Base-by-base conservation (phyloP, 2,113 vertebrate genomes). In the Xyliphius kryptos region DNA sequence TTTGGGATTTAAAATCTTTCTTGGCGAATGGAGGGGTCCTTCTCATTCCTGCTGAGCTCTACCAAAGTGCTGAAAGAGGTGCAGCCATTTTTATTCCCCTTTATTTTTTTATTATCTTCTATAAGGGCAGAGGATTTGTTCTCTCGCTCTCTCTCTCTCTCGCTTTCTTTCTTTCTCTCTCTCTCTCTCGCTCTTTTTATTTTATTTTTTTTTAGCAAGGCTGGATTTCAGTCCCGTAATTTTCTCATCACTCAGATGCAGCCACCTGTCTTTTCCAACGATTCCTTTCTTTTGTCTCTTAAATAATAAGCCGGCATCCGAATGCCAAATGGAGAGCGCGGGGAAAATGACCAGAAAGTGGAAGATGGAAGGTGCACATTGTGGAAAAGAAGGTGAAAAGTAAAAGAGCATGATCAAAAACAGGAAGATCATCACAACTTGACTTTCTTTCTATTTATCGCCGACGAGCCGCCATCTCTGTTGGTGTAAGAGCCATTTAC, bases 181-280 rank as follows among this genome's bases (percentile, higher is more conserved):
- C 16, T 50, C 36, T 40, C 17, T 21, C 36, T 17, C 32, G 21
- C 21, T 62, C n/a, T 51, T 59, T 49, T 26, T 67, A 44, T 55
- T 58, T 59, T 38, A 48, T 55, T 47, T 66, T 59, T 52, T 62
- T 59, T 67, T 70, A 58, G 53, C 62, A 64, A 67, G 71, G 67
- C 77, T 75, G 68, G 68, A 78, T 85, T 81, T 83, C 78, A 81
- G 73, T 86, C 77, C 69, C 6, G 70, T 84, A 78, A 83, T 86
- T 85, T 85, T 83, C 69, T 82, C 80, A 83, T 86, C 81, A 84
- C 79, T 85, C 81, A 86, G 79, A 80, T 50, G 66, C 69, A 67
- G 76, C 79, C 76, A 84, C 79, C 77, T 85, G 84, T 82, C 81
- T 82, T 76, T 76, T 79, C 75, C 74, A 70, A 71, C 78, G 77